Evolutionary conservation across 2,888 invertebrate species (phyloP), one percentile per base, ranked within the genome.

Genomic region (Diploptera punctata): DNA sequence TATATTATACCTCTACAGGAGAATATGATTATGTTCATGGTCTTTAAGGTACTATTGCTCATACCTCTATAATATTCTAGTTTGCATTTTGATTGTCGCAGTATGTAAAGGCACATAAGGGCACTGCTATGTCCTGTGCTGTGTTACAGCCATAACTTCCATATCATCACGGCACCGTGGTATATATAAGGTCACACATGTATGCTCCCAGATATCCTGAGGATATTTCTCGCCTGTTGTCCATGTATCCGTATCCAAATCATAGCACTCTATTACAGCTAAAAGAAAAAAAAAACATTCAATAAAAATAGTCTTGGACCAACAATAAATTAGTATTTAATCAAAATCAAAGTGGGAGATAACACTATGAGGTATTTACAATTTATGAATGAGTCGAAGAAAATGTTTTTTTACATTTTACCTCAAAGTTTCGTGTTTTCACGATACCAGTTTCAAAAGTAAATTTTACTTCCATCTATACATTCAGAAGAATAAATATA

Each of bases 131-230:
- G 70, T 70, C 54, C 47, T 62, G 5, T 67, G 60, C 29, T 74
- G 69, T n/a, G 65, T 43, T 0, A 70, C 61, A 18, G 78, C 77
- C 77, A 83, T 78, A 9, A 86, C 85, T 76, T 85, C 85, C 83
- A 85, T 84, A 75, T 85, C 85, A 76, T 86, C 84, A 71, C 86
- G 78, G 74, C 84, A 84, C 71, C 87, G 87, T 54, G 91, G 91
- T 77, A 91, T 87, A 80, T 89, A 91, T 71, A 92, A 82, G 31
- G 88, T 86, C 61, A 88, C 89, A 79, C 90, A 89, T 1, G 87
- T 87, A 77, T 91, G 91, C 79, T 91, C 91, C 91, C 91, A 92
- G 72, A 90, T 87, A 78, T 90, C 89, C 77, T 89, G 88, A 0
- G 90, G 88, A 79, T 89, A 88, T 74, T 88, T 86, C 76, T 87